Conservation (phyloP, 2,888 invertebrate species). For the Microplitis deprimator region DNA sequence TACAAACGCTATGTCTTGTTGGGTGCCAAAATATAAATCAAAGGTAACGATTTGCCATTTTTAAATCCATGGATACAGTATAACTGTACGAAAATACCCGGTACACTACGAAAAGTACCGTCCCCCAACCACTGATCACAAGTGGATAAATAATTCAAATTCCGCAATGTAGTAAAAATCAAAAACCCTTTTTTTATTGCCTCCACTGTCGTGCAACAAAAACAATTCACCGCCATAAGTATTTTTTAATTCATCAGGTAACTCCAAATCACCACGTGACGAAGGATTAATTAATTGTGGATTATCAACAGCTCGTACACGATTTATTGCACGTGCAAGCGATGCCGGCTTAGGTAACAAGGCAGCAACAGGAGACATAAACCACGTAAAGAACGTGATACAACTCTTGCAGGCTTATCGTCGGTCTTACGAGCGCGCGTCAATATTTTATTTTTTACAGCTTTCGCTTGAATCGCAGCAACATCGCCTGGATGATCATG, state of each 20-base stretch:
- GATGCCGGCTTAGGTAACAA: background rate
- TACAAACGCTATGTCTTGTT: background rate
- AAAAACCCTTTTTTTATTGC: background rate
- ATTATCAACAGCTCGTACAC: background rate
- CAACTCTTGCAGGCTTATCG: background rate
- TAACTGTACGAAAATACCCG: slow-evolving; percentile 4
- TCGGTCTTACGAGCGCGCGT: background rate
- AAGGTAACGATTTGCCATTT: background rate
- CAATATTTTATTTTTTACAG: background rate
- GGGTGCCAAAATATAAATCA: slow-evolving; percentile 5
- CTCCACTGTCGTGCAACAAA: background rate
- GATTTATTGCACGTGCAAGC: background rate
- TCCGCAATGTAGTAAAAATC: slow-evolving; percentile 4
- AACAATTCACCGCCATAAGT: too few relatives aligned
- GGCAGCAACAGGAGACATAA: background rate
- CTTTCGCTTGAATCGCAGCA: too few relatives aligned
- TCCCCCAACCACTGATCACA: slow-evolving; percentile 14
- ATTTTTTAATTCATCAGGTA: background rate
- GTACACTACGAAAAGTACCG: slow-evolving; percentile 16
- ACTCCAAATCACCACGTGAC: background rate
- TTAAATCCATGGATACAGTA: slow-evolving; percentile 13
- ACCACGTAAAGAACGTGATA: background rate
- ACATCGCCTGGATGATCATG: too few relatives aligned
- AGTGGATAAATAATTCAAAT: background rate
- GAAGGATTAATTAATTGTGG: background rate